Evolutionary conservation across 2,888 invertebrate species (phyloP).

Genomic region (Syrista parreyssii): DNA sequence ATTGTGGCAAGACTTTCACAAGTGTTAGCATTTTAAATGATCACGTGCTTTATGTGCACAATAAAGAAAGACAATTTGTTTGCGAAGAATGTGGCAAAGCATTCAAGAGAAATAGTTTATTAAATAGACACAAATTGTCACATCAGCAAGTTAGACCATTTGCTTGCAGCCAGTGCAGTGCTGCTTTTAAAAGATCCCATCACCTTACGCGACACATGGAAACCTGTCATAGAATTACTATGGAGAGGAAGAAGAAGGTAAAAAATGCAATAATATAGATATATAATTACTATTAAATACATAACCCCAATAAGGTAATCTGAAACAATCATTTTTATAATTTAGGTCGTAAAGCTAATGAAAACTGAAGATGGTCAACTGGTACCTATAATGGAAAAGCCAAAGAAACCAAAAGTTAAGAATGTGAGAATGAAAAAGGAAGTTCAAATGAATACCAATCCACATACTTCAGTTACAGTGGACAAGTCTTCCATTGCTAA

Average conservation of each 20-base stretch:
- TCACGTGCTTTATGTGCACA: constrained; percentile 59
- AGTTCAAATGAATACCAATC: not conserved
- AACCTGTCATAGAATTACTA: constrained; percentile 52
- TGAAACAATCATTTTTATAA: constrained; percentile 12
- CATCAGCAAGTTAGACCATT: constrained; percentile 60
- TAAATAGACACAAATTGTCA: constrained; percentile 56
- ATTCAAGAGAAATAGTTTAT: constrained; percentile 60
- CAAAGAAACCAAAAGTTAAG: constrained; percentile 32
- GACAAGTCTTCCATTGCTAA: not conserved
- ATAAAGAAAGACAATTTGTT: constrained; percentile 54
- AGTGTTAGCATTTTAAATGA: constrained; percentile 58
- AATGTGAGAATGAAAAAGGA: constrained; percentile 24
- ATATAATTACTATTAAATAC: not conserved
- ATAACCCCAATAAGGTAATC: not conserved
- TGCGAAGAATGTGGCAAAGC: constrained; percentile 60
- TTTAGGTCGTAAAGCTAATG: constrained; percentile 49
- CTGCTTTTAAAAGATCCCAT: constrained; percentile 58
- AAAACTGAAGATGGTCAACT: constrained; percentile 52
- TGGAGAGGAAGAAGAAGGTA: constrained; percentile 51
- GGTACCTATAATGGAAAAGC: constrained; percentile 50
- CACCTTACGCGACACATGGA: constrained; percentile 60
- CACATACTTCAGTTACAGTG: not conserved
- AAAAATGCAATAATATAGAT: constrained; percentile 19
- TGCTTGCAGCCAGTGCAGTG: constrained; percentile 53
- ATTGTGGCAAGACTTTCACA: constrained; percentile 60